Percentiles rank a stretch among this genome's conserved stretches.
Conservation (phyloP, 37 sponge, comb jelly and placozoan species). For the Crambe crambe region DNA sequence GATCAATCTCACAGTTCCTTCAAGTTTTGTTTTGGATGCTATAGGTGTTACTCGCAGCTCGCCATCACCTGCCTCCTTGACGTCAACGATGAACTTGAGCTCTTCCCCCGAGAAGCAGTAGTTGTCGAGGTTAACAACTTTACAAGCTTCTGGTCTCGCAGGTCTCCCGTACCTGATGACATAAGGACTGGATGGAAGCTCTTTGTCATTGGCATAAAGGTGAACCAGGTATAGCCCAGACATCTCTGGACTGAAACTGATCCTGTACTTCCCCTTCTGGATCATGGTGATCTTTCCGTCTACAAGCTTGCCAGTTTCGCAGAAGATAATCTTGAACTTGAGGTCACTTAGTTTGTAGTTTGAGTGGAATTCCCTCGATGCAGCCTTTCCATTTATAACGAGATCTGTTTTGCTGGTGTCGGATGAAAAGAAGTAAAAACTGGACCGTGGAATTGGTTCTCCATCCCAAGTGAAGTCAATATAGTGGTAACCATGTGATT, state of each 20-base stretch:
- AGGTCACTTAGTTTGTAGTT: constrained; percentile 43
- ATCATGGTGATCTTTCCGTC: constrained; percentile 64
- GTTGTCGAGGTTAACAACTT: constrained; percentile 13
- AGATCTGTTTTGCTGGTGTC: background rate
- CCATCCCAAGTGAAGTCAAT: constrained; percentile 49
- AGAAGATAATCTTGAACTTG: constrained; percentile 26
- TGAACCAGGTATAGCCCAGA: constrained; percentile 59
- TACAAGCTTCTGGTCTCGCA: constrained; percentile 53
- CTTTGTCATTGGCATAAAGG: constrained; percentile 44
- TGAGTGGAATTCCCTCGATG: constrained; percentile 11
- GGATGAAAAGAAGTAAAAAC: constrained; percentile 23
- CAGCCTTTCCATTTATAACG: constrained; percentile 42
- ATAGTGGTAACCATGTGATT: constrained; percentile 40
- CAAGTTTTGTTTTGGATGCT: constrained; percentile 37
- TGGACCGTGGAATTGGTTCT: constrained; percentile 51
- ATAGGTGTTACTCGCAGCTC: constrained; percentile 17
- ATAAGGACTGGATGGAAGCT: constrained; percentile 66
- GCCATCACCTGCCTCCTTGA: constrained; percentile 53
- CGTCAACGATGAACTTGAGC: constrained; percentile 44
- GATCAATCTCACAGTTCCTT: background rate
- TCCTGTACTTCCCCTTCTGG: constrained; percentile 34
- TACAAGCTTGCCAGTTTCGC: constrained; percentile 11
- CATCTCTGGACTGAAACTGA: constrained; percentile 49
- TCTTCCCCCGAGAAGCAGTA: constrained; percentile 29
- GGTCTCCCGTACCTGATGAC: constrained; percentile 57